A percentile compares a stretch with the other conserved stretches of the same genome.
phyloP scores from a whole-genome alignment of 2,113 vertebrate genomes.

The Pungitius pungitius region DNA sequence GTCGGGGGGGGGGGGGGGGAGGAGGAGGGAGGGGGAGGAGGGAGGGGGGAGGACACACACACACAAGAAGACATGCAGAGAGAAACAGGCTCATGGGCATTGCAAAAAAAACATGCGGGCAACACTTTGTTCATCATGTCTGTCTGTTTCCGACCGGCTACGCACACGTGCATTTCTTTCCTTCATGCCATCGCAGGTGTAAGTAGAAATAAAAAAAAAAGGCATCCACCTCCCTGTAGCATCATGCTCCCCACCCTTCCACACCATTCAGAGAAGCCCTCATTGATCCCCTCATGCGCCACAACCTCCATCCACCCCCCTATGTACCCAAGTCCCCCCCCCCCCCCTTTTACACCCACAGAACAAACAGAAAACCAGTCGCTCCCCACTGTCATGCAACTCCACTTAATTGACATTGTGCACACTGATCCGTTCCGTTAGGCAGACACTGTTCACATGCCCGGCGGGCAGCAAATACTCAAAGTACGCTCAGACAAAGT shows the following conservation, averaged over 20 bases:
- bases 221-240: not conserved
- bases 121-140: not conserved
- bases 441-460: conserved; percentile 46
- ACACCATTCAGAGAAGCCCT: conserved; percentile 37
- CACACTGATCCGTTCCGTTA: conserved; percentile 58
- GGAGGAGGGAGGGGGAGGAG: conserved; percentile 50
- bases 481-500: conserved; percentile 43
- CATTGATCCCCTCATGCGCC: conserved; percentile 52
- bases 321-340: conserved; percentile 4
- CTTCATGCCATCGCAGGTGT: conserved; percentile 49
- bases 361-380: conserved; percentile 59
- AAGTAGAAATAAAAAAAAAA: not conserved
- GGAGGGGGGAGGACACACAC: conserved; percentile 70
- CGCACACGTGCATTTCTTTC: conserved; percentile 53
- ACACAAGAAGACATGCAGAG: conserved; percentile 85
- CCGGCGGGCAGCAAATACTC: conserved; percentile 56
- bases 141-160: not conserved
- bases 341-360: conserved; percentile 47
- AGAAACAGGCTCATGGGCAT: conserved; percentile 77
- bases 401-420: conserved; percentile 67
- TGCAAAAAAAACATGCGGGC: conserved; percentile 65
- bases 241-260: conserved; percentile 50
- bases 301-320: conserved; percentile 14
- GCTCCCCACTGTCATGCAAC: conserved; percentile 70
- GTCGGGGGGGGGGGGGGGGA: conserved; percentile 63